Conservation (phyloP, 2,797 vertebrate genomes). For the Diglossa cyanea region DNA sequence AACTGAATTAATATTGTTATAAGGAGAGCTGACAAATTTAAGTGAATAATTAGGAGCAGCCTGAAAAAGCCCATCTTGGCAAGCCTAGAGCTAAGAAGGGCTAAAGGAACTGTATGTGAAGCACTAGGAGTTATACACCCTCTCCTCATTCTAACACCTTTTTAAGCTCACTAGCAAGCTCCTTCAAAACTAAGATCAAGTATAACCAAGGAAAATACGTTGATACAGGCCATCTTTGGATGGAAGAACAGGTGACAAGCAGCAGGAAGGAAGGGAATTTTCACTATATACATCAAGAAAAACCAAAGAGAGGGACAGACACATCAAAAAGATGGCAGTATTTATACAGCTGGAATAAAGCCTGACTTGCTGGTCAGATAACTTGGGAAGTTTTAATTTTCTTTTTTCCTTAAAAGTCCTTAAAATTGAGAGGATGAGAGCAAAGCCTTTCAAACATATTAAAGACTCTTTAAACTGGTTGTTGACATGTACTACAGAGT, state of each 20-base stretch:
- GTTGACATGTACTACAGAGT: not conserved
- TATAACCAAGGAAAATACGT: not conserved
- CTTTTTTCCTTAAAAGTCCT: not conserved
- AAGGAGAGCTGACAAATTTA: not conserved
- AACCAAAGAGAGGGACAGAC: not conserved
- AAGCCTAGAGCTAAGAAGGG: not conserved
- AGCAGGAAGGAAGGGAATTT: not conserved
- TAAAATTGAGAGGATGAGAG: not conserved
- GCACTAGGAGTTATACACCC: not conserved
- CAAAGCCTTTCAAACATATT: not conserved
- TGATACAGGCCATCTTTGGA: not conserved
- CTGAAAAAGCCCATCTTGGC: not conserved
- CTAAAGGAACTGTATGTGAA: not conserved
- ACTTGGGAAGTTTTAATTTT: not conserved
- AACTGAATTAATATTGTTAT: not conserved
- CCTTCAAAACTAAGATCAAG: not conserved
- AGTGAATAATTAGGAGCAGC: not conserved
- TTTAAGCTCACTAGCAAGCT: not conserved
- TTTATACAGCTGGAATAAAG: not conserved
- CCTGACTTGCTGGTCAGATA: not conserved
- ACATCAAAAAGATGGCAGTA: not conserved
- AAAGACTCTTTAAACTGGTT: not conserved
- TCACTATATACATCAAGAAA: not conserved
- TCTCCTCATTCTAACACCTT: not conserved
- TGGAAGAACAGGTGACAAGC: not conserved